Base-by-base conservation (phyloP, 2,888 invertebrate genomes). In the Parthenolecanium corni region DNA sequence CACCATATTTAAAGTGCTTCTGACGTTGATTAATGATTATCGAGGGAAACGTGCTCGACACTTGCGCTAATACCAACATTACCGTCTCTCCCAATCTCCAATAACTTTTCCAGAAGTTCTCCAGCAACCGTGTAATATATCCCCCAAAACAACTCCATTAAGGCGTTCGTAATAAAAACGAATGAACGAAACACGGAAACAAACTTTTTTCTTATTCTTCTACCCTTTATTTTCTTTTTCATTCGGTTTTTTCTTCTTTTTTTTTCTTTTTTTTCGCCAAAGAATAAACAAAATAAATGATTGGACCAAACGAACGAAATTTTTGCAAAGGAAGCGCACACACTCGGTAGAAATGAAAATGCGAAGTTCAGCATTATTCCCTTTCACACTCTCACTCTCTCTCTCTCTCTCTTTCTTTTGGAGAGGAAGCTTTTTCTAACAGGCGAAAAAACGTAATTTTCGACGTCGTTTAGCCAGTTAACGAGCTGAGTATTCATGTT, bases 11-110 rank as follows among this genome's bases (percentile, higher is more conserved):
- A 44, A 44, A 44, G 18, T 44, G 44, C 16, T 44, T 14, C 6
- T 44, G 44, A 44, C 44, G 44, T 44, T 44, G 44, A 44, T 44
- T 44, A 44, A 44, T 44, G 44, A 44, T 44, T 44, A 44, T 44
- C 44, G 44, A 18, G 44, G 44, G 44, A 44, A 44, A 44, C 18
- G 44, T 44, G n/a, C n/a, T 18, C 16, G 16, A 44, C 16, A 44
- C 44, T 16, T 18, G n/a, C 18, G n/a, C 18, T 18, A 18, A n/a
- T 18, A 18, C 16, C 44, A 18, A 44, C 18, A 44, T 44, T 18
- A 44, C n/a, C 44, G 18, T 14, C 44, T n/a, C 18, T 9, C 44
- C 18, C 14, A 44, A 44, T n/a, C 14, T 44, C 18, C 18, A n/a
- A 4, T n/a, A 44, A n/a, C 44, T n/a, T 44, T 16, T 44, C n/a